A percentile compares a stretch with the other conserved stretches of the same genome.
These are phyloP conservation scores for Scrobipalpa costella DNA, from an alignment of 2,888 invertebrate species.

Conservation along the genomic window DNA sequence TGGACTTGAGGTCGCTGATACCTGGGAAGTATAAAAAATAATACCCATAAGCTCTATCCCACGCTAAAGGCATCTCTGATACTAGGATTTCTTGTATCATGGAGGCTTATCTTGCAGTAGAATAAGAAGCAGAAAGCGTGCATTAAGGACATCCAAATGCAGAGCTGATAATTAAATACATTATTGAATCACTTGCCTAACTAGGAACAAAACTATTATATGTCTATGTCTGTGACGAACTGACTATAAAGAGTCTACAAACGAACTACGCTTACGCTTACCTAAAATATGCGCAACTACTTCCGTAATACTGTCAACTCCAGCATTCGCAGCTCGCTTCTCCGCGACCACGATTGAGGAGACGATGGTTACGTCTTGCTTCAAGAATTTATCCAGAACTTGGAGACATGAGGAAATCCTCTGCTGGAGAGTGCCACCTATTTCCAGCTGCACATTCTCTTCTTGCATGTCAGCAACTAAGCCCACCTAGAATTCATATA, in stretches of 20 bases:
- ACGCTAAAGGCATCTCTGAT: too few species aligned
- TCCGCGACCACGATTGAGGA: constrained; percentile 94
- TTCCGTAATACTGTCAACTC: constrained; percentile 85
- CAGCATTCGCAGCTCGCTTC: constrained; percentile 83
- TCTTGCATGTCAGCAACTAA: constrained; percentile 89
- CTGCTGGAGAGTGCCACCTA: constrained; percentile 92
- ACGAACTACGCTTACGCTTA: too few species aligned
- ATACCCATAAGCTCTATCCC: background rate
- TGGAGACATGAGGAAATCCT: constrained; percentile 90
- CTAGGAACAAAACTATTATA: too few species aligned
- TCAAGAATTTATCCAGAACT: constrained; percentile 87
- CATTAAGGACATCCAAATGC: too few species aligned
- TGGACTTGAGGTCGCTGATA: constrained; percentile 57
- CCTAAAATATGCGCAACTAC: constrained; percentile 86
- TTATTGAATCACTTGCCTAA: too few species aligned
- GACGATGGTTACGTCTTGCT: constrained; percentile 85
- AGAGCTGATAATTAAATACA: too few species aligned
- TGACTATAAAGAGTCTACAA: too few species aligned
- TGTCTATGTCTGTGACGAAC: too few species aligned
- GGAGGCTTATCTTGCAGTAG: too few species aligned
- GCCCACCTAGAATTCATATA: constrained; percentile 80
- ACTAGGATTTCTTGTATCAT: too few species aligned
- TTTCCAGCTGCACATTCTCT: constrained; percentile 84
- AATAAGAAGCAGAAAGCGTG: too few species aligned
- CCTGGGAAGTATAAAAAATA: constrained; percentile 56